phyloP scores from a whole-genome alignment of 2,797 vertebrate genomes.

The Malacoraja senta region DNA sequence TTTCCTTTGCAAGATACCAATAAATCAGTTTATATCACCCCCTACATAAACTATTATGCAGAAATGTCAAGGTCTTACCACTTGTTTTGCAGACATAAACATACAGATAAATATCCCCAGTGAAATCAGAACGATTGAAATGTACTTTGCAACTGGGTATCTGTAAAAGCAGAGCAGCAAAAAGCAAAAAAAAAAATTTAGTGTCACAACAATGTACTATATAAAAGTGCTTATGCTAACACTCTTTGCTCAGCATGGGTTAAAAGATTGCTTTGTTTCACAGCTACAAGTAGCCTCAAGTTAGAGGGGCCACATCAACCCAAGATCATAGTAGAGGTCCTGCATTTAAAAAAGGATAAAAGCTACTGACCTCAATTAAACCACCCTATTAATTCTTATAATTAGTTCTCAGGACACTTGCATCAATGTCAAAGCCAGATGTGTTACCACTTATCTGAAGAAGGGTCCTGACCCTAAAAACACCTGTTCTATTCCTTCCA shows the following conservation, averaged over 20 bases:
- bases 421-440: background rate
- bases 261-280: background rate
- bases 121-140: conserved; percentile 82
- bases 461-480: no score
- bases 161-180: conserved; percentile 55
- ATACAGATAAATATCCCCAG: conserved; percentile 93
- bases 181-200: background rate
- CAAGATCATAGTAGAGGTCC: background rate
- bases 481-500: no score
- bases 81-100: conserved; percentile 91
- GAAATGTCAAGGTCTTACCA: conserved; percentile 67
- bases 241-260: background rate
- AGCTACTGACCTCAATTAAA: background rate
- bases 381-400: background rate
- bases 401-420: background rate
- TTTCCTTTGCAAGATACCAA: background rate
- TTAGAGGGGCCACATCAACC: background rate
- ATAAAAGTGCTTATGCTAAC: background rate
- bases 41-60: background rate
- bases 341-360: background rate
- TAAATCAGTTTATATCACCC: background rate
- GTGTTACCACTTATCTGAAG: background rate
- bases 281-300: background rate
- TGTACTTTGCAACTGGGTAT: conserved; percentile 78
- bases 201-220: background rate